Evolutionary conservation across 2,113 vertebrate species (phyloP), one percentile per base, ranked within the genome.

Genomic region (Oxyruncus cristatus): DNA sequence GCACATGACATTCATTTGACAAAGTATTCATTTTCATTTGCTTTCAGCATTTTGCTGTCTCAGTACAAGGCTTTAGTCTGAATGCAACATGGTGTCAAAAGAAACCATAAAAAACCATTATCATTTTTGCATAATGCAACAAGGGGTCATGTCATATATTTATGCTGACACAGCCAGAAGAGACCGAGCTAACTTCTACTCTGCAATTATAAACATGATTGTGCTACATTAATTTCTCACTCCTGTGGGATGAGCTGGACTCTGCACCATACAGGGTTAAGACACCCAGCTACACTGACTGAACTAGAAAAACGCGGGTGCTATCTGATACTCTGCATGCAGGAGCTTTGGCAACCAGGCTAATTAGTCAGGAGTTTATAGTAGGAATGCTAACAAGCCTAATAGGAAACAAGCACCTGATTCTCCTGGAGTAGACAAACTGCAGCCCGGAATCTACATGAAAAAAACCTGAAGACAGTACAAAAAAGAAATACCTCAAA

Each of bases 291-390:
- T 65, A 67, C 67, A 11, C 27, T 8, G 78, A 76, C 89, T 52
- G 42, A 88, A 91, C 67, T 28, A 70, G 74, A 79, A 76, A 93
- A 92, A 66, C 1, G 1, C 15, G 0, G 42, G 27, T 78, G 92
- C 68, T 61, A 96, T 56, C 79, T 33, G 95, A 96, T 83, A 90
- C 63, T 41, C 85, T 13, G 78, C 88, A 68, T 37, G 21, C 50
- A 94, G 92, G 90, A 62, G 74, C 92, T 93, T 75, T 86, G 90
- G 93, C 88, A 97, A 83, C 82, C 72, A 4, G 89, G 79, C 82
- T 93, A 86, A 97, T 95, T 92, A 95, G 88, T 83, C 88, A 92
- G 95, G 82, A 94, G 92, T 88, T 88, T 74, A 33, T 88, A 70
- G 63, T 0, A 92, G 88, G 95, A 96, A 96, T 95, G 92, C 85